A percentile compares a stretch with the other conserved stretches of the same genome.
Conservation (phyloP, 2,888 invertebrate species). For the Palloptera scutellata region DNA sequence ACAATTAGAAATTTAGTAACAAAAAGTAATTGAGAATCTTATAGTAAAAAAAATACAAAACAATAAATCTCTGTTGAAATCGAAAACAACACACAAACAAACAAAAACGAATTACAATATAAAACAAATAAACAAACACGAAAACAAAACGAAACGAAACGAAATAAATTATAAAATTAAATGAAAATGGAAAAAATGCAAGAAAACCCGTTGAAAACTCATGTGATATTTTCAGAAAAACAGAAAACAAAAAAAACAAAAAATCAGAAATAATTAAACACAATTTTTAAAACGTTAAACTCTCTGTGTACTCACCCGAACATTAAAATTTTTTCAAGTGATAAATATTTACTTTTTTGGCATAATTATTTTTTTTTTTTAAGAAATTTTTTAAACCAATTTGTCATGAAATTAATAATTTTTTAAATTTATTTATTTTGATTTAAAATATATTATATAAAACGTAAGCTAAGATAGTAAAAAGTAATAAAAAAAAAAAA, state of each 20-base stretch:
- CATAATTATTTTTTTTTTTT: background rate
- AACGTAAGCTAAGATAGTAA: background rate
- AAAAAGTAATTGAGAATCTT: too few species aligned
- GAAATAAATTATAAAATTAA: slow-evolving; percentile 12
- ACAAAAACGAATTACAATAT: slow-evolving; percentile 19
- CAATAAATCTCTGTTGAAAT: background rate
- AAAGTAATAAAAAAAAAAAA: background rate
- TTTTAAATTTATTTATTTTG: background rate
- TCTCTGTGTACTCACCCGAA: background rate
- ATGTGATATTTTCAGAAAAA: slow-evolving; percentile 40
- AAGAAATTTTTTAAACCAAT: background rate
- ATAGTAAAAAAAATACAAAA: too few species aligned
- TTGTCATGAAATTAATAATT: background rate
- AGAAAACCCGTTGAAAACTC: slow-evolving; percentile 36
- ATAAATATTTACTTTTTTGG: too few species aligned
- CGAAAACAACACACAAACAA: background rate
- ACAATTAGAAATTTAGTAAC: too few species aligned
- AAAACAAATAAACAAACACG: slow-evolving; percentile 20
- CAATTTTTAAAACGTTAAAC: background rate
- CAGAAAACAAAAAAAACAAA: slow-evolving; percentile 23
- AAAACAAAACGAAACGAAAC: slow-evolving; percentile 8
- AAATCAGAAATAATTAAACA: slow-evolving; percentile 9
- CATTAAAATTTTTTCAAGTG: too few species aligned
- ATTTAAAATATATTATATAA: background rate
- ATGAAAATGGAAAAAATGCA: slow-evolving; percentile 26